These are phyloP conservation scores for Odontocerum albicorne DNA, from an alignment of 2,888 invertebrate genomes.

Conservation along the genomic window DNA sequence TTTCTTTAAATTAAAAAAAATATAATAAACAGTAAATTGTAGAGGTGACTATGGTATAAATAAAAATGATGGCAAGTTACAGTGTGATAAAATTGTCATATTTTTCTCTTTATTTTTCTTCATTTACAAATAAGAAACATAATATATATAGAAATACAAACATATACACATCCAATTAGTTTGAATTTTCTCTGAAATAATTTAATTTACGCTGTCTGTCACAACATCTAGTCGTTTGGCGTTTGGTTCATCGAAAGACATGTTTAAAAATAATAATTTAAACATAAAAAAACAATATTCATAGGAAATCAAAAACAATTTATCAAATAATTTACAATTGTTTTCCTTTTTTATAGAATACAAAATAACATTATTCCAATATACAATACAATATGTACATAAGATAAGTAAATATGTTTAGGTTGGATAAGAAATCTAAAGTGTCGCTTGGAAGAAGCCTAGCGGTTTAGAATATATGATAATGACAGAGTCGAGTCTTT, in stretches of 20 bases:
- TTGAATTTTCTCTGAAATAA: no score
- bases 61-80: neutral
- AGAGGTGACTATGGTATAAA: neutral
- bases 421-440: constrained; percentile 11
- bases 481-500: neutral
- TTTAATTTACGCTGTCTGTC: no score
- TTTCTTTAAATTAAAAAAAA: no score
- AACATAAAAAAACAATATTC: neutral
- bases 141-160: neutral
- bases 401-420: constrained; percentile 1
- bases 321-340: constrained; percentile 14
- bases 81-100: neutral
- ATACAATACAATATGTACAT: constrained; percentile 17
- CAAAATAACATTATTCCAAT: constrained; percentile 21
- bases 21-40: neutral
- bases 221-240: no score
- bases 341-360: constrained; percentile 11
- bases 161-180: no score
- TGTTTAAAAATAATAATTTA: neutral
- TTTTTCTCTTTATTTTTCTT: neutral
- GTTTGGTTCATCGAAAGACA: neutral
- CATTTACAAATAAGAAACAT: neutral
- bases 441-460: constrained; percentile 14
- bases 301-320: constrained; percentile 9
- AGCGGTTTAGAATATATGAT: constrained; percentile 3